phyloP scores from a whole-genome alignment of 64 coral and sea anemone species.

The Catalaphyllia jardinei region DNA sequence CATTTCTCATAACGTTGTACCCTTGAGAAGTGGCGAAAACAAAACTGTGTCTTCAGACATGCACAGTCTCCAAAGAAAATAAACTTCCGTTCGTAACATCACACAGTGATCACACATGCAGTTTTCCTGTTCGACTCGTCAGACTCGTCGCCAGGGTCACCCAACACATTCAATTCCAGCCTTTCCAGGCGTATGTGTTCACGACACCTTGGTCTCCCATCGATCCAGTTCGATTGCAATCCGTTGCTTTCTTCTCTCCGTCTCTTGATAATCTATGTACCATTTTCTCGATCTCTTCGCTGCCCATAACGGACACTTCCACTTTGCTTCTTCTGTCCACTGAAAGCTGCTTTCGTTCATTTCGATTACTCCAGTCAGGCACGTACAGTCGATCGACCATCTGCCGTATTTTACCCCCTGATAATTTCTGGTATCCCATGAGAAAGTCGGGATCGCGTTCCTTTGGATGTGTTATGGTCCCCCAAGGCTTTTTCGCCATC shows the following conservation, averaged over 20 bases:
- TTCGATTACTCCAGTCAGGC: constrained; percentile 70
- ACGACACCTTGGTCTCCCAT: constrained; percentile 86
- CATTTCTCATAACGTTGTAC: too few relatives aligned
- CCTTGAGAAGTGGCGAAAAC: too few relatives aligned
- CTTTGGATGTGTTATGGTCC: constrained; percentile 94
- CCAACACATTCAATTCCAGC: constrained; percentile 52
- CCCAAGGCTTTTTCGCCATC: constrained; percentile 89
- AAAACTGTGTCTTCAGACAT: too few relatives aligned
- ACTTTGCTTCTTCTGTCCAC: constrained; percentile 49
- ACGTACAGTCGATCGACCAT: constrained; percentile 74
- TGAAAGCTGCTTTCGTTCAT: constrained; percentile 44
- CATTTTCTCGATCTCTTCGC: constrained; percentile 66
- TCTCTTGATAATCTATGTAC: constrained; percentile 76
- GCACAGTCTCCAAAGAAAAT: too few relatives aligned
- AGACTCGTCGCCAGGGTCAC: not conserved
- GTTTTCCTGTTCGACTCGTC: not conserved
- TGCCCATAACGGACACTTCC: constrained; percentile 46
- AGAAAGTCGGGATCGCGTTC: constrained; percentile 73
- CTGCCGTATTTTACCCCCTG: constrained; percentile 42
- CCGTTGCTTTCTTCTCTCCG: constrained; percentile 67
- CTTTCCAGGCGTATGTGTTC: constrained; percentile 94
- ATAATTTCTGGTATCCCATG: constrained; percentile 80
- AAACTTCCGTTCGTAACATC: too few relatives aligned
- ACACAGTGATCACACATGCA: not conserved
- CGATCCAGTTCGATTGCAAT: constrained; percentile 88